These are phyloP conservation scores for Dasyurus viverrinus DNA, from an alignment of 2,113 vertebrate genomes.

Conservation along the genomic window DNA sequence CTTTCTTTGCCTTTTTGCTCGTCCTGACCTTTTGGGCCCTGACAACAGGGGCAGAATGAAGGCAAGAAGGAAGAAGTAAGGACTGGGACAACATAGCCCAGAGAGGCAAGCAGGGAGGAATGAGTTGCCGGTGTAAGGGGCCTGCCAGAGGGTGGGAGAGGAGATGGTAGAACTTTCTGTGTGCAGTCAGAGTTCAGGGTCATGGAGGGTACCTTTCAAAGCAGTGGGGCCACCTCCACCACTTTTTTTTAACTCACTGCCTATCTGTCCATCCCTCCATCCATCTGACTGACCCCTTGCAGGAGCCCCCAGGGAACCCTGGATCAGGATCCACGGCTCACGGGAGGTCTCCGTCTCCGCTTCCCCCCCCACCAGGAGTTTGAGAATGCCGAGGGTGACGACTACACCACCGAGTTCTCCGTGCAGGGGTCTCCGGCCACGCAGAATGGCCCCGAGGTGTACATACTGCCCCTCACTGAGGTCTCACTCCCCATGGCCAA, in stretches of 20 bases:
- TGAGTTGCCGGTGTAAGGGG: not conserved
- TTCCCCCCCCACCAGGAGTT: conserved; percentile 88
- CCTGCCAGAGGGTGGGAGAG: not conserved
- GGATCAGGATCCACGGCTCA: not conserved
- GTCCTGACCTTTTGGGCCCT: not conserved
- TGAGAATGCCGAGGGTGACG: conserved; percentile 93
- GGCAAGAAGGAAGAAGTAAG: not conserved
- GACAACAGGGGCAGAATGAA: not conserved
- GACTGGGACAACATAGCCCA: not conserved
- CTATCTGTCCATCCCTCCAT: not conserved
- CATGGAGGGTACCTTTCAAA: not conserved
- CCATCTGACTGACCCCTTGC: not conserved
- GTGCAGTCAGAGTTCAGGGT: not conserved
- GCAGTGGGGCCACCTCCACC: not conserved
- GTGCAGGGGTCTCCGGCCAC: conserved; percentile 89
- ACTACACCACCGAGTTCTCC: conserved; percentile 88
- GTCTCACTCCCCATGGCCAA: conserved; percentile 93
- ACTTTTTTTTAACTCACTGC: not conserved
- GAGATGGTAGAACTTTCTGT: not conserved
- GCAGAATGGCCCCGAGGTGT: conserved; percentile 92
- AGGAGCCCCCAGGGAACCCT: not conserved
- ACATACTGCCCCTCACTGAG: conserved; percentile 95
- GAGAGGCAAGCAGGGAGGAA: not conserved
- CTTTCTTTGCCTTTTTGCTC: not conserved
- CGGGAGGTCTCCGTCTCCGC: not conserved